Evolutionary conservation across 2,113 vertebrate species (phyloP), one percentile per base, ranked within the genome.

Genomic region (Stigmatopora nigra): DNA sequence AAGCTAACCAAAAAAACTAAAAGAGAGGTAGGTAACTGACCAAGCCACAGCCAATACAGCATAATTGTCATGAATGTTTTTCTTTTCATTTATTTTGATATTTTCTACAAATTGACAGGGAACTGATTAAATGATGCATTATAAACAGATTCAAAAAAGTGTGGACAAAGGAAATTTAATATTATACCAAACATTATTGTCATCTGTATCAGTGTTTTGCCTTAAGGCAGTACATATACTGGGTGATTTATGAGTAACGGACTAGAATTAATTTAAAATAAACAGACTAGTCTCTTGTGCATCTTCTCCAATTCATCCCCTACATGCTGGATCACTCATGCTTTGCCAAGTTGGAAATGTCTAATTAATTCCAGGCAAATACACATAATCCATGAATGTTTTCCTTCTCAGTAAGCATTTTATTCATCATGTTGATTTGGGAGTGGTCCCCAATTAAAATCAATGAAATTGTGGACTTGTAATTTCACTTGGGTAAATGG

Each of bases 401-500:
- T 78, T 71, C 70, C 38, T 72, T 71, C 25, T 64, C 71, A 71
- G 72, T 80, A 81, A 81, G 84, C 83, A 87, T 79, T 80, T 78
- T 83, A 84, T 87, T 82, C 76, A 86, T 88, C 78, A 85, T 67
- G 14, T 75, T 85, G 83, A 75, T 84, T 87, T 70, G 81, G 69
- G 75, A 86, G 68, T 69, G 69, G 45, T 20, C 47, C 48, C 60
- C 69, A 31, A 12, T 36, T 45, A 31, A 70, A 75, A 89, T 89
- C 80, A 81, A 89, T 86, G 75, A 75, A 80, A 82, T 78, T 84
- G 86, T 81, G 79, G 76, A 74, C 80, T 72, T 19, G 79, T 84
- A 78, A 90, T 89, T 85, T 88, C 83, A 88, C 82, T 84, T 81
- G 83, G 85, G 82, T 90, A 90, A 91, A 85, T 87, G 86, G 88